These are phyloP conservation scores for Stenurella melanura DNA, from an alignment of 2,888 invertebrate genomes.

Conservation along the genomic window DNA sequence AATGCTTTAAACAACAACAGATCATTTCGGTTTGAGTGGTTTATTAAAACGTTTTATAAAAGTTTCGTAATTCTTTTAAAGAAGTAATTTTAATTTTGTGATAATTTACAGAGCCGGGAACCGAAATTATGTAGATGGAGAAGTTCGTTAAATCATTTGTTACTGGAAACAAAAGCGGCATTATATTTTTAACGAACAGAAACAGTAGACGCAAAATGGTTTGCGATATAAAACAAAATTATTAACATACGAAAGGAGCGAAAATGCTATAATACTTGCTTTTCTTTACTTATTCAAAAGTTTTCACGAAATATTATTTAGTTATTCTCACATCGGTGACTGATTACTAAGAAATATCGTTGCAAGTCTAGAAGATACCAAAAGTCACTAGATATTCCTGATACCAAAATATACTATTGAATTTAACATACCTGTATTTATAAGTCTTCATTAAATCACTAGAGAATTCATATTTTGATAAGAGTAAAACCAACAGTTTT, in stretches of 20 bases:
- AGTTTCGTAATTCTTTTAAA: constrained; percentile 18
- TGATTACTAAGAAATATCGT: no score
- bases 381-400: no score
- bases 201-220: constrained; percentile 11
- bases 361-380: no score
- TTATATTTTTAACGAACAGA: constrained; percentile 13
- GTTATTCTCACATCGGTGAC: not conserved
- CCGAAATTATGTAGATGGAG: constrained; percentile 28
- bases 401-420: no score
- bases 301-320: not conserved
- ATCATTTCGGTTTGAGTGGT: not conserved
- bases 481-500: no score
- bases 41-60: constrained; percentile 24
- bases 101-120: constrained; percentile 19
- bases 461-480: no score
- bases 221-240: constrained; percentile 10
- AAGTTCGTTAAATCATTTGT: constrained; percentile 30
- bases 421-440: no score
- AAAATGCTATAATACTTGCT: not conserved
- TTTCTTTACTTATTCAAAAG: not conserved
- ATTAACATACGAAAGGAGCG: not conserved
- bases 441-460: no score
- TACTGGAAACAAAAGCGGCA: constrained; percentile 18
- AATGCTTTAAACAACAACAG: not conserved
- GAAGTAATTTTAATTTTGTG: constrained; percentile 18